Base-by-base conservation (phyloP, 2,797 vertebrate genomes). In the Melanotaenia boesemani region DNA sequence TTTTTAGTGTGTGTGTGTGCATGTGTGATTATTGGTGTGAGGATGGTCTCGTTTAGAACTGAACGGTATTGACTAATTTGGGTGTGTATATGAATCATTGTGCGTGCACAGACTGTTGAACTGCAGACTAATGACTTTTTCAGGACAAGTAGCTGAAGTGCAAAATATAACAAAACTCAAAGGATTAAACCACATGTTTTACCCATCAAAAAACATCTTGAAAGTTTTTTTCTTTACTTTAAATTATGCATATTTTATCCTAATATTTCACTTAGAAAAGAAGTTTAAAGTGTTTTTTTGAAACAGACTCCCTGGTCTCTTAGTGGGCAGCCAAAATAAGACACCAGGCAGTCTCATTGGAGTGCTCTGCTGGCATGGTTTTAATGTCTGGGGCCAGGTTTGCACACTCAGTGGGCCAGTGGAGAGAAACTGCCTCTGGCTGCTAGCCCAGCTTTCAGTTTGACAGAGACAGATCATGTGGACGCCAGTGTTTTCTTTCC, bases 401-500 rank as follows among this genome's bases (percentile, higher is more conserved):
- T 84, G 83, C 77, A 73, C 74, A 81, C 81, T 86, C 80, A 74
- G 48, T 69, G 77, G 86, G 77, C 84, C 79, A 55, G 64, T 80
- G 76, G 81, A 90, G 75, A 83, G 74, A 91, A 87, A 80, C 79
- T 68, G 88, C 85, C 70, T 66, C 80, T 90, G 88, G 90, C 88
- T 61, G 60, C 46, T 76, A 72, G 89, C 90, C 88, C 86, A 67
- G 86, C 86, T 77, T 86, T 79, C 80, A 78, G 84, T 81, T 74
- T 80, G 76, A 88, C 89, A 88, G 77, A 93, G 90, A 94, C 65
- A 36, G 86, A 93, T 92, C 91, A 76, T 88, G 87, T 90, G 77
- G 86, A 88, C 54, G 56, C 69, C 74, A 57, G 77, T 79, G 83
- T 88, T 89, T 89, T 80, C 71, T 74, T 72, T 73, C 72, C 77